Percentiles rank a stretch among this genome's conserved stretches.
Evolutionary conservation across 2,113 vertebrate species (phyloP).

Genomic region (Chloropsis cyanopogon): DNA sequence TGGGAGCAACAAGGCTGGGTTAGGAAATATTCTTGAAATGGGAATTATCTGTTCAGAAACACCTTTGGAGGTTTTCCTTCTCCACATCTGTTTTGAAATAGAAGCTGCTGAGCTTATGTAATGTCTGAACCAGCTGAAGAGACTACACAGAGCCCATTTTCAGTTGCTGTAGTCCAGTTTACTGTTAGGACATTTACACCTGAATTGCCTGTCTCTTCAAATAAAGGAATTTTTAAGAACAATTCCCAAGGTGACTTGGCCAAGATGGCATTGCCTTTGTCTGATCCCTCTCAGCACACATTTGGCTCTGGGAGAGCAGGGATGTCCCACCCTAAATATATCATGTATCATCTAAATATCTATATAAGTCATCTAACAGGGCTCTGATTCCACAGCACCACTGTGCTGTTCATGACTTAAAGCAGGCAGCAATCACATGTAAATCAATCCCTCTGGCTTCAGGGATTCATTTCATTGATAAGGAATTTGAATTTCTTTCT

Average conservation of each 20-base stretch:
- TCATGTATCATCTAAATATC: neutral
- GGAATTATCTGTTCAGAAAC: slow-evolving; percentile 8
- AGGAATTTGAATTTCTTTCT: slow-evolving; percentile 18
- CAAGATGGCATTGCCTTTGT: neutral
- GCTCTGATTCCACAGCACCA: neutral
- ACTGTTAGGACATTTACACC: neutral
- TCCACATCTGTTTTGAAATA: slow-evolving; percentile 12
- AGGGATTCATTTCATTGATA: slow-evolving; percentile 6
- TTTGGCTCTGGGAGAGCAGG: neutral
- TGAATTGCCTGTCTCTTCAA: neutral
- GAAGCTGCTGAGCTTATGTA: neutral
- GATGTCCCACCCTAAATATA: neutral
- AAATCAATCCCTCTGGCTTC: slow-evolving; percentile 19
- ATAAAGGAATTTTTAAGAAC: neutral
- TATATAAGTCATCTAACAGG: neutral
- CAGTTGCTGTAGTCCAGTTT: neutral
- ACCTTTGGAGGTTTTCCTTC: slow-evolving; percentile 22
- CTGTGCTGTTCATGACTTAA: neutral
- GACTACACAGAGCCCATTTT: neutral
- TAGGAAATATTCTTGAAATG: slow-evolving; percentile 1
- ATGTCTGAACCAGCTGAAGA: neutral
- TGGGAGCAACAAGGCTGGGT: neutral
- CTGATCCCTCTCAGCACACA: neutral
- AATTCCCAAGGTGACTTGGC: neutral
- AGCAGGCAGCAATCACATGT: neutral